Evolutionary conservation across 2,888 invertebrate genomes (phyloP), one percentile per base, ranked within the genome.

Genomic region (Drosophila ochracea): DNA sequence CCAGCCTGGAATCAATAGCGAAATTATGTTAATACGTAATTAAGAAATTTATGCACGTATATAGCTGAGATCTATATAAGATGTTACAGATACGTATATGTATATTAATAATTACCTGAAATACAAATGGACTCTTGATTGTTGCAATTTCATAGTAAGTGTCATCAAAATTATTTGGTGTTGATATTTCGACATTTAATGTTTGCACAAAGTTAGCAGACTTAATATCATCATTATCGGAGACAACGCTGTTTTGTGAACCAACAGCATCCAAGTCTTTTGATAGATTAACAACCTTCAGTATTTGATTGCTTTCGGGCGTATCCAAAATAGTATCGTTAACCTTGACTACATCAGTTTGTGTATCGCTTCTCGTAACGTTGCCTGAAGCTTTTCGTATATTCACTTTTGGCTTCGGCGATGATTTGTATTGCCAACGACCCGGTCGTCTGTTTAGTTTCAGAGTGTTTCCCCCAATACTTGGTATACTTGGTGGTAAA

Each of bases 401-500:
- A 59, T 95, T 95, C 11, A 98, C 96, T 92, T 97, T 95, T 5
- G 98, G 97, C 92, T 97, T 98, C 0, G 97, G 96, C 31, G 97
- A 97, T 13, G 97, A 97, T 94, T 97, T 97, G 93, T 97, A 98
- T 86, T 97, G 97, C 98, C 98, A 98, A 82, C 98, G 95, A 62
- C 97, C 97, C 1, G 92, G 97, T 19, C 97, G 95, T 54, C 97
- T 95, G 90, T 97, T 97, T 52, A 97, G 93, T 92, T 97, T 97
- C 87, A 97, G 96, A 93, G 97, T 97, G 91, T 96, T 97, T 69
- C 96, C 94, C 78, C 96, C 95, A 47, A 95, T 95, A 7, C 95
- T 94, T 31, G 78, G 55, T 53, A 94, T 93, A 89, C 94, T 94
- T 80, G 77, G 54, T 54, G 41, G 41, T 43, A 95, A 95, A 7